phyloP scores from a whole-genome alignment of 2,797 vertebrate species.

The Acipenser transmontanus region DNA sequence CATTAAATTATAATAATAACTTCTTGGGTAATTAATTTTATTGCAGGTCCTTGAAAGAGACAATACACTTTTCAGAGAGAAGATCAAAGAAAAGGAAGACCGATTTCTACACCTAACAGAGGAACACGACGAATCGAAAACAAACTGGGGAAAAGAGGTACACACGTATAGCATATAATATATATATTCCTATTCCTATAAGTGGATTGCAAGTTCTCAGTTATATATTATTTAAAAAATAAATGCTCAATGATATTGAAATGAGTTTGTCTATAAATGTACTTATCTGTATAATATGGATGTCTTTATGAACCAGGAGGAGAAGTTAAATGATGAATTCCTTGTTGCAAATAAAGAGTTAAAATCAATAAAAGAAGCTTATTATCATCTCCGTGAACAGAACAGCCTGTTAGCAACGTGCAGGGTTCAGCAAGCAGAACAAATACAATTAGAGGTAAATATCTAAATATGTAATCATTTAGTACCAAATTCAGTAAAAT shows the following conservation, averaged over 20 bases:
- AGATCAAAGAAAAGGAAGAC: conserved; percentile 76
- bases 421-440: conserved; percentile 34
- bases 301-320: conserved; percentile 50
- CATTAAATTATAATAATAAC: conserved; percentile 96
- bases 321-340: conserved; percentile 46
- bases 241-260: neutral
- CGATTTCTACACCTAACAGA: conserved; percentile 73
- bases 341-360: conserved; percentile 47
- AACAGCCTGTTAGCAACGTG: conserved; percentile 35
- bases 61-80: conserved; percentile 84
- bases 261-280: neutral
- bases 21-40: conserved; percentile 98
- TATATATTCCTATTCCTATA: neutral
- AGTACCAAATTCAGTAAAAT: too few relatives aligned
- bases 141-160: conserved; percentile 76
- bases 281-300: neutral
- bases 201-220: neutral
- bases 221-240: neutral
- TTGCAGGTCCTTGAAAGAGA: conserved; percentile 92
- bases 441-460: conserved; percentile 48
- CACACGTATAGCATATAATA: neutral
- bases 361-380: conserved; percentile 46
- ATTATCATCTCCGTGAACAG: conserved; percentile 45
- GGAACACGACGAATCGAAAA: conserved; percentile 60
- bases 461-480: too few relatives aligned